Base-by-base conservation (phyloP, 2,797 vertebrate genomes). In the Crax fasciolata region DNA sequence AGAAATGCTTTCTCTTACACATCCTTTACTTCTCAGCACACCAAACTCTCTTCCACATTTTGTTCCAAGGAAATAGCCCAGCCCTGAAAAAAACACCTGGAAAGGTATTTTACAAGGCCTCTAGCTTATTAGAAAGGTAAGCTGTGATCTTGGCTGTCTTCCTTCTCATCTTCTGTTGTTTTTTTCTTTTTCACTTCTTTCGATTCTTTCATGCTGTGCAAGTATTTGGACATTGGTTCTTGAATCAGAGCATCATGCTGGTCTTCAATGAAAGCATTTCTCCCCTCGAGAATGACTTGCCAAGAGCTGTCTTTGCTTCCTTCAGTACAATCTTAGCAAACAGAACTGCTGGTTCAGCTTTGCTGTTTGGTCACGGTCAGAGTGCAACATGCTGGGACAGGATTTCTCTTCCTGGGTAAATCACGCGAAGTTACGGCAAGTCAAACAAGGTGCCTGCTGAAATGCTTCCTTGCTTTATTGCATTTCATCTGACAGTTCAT, bases 401-500 rank as follows among this genome's bases (percentile, higher is more conserved):
- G 39, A 62, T 66, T 89, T 73, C 73, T 86, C 57, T 86, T 79
- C 90, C 39, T 39, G 79, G 51, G 48, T 63, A 84, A 94, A 59
- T 84, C 63, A 59, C 52, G 67, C 43, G 41, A 77, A 87, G 48
- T 63, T 58, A 24, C 73, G 48, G 62, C 73, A 73, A 90, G 44
- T 76, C 74, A 74, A 84, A 84, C 51, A 82, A 70, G 24, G 67
- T 89, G 59, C 85, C 83, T 95, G 80, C 83, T 88, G 85, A 95
- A 95, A 92, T 39, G 24, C 51, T 65, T 52, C 67, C 79, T 61
- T 73, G 82, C 85, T 84, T 93, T 66, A 38, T 63, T 91, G 59
- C 39, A 16, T 93, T 81, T 91, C 28, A 24, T 78, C 55, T 67
- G 63, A 28, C 49, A 92, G 81, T 38, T 92, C 63, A 74, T 72